phyloP scores from a whole-genome alignment of 2,888 invertebrate species.

The Odontothrips loti region DNA sequence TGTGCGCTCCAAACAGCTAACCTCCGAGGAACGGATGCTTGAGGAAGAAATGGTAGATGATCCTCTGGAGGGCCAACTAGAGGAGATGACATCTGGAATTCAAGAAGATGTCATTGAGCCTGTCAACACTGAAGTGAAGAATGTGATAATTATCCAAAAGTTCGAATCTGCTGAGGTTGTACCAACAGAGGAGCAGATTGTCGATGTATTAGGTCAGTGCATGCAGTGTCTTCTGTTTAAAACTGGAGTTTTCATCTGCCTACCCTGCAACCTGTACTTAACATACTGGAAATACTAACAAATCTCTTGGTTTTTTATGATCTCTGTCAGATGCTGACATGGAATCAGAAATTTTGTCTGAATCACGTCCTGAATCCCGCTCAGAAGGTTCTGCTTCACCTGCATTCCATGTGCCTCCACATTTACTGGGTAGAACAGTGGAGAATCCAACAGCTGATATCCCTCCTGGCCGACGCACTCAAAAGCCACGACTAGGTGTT shows the following conservation, averaged over 20 bases:
- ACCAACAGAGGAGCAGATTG: too few relatives aligned
- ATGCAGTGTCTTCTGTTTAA: too few relatives aligned
- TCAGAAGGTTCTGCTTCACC: not conserved
- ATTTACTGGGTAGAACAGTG: conserved; percentile 48
- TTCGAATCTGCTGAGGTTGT: too few relatives aligned
- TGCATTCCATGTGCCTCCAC: conserved; percentile 39
- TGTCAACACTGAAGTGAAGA: not conserved
- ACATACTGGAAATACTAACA: too few relatives aligned
- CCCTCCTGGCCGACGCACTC: conserved; percentile 43
- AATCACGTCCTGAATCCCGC: not conserved
- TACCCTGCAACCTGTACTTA: too few relatives aligned
- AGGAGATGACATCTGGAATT: not conserved
- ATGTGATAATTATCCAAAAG: too few relatives aligned
- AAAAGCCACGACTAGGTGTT: conserved; percentile 49
- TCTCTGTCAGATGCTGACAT: not conserved
- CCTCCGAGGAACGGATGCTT: not conserved
- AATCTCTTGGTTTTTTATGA: not conserved
- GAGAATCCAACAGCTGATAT: conserved; percentile 46
- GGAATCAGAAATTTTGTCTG: not conserved
- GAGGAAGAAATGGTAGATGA: conserved; percentile 1
- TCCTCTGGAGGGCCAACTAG: not conserved
- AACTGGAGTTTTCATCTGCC: too few relatives aligned
- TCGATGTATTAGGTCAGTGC: too few relatives aligned
- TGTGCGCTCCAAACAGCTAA: not conserved
- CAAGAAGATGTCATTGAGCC: not conserved